These are phyloP conservation scores for Drosophila equinoxialis DNA, from an alignment of 1,140 invertebrate genomes.

Conservation along the genomic window DNA sequence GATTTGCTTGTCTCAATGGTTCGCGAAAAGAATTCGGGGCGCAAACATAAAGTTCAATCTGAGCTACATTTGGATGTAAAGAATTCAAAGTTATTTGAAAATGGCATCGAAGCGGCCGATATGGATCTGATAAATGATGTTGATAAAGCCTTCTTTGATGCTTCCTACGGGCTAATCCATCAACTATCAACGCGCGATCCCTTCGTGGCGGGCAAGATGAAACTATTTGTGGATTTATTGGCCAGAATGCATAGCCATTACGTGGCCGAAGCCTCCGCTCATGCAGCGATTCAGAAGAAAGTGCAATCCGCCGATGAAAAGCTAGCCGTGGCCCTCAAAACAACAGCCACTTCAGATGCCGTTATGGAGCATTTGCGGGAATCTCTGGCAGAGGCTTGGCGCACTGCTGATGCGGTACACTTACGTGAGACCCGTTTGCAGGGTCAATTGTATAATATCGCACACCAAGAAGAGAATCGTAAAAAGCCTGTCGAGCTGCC, in stretches of 20 bases:
- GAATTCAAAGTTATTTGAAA: not conserved
- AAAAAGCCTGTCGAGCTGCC: not conserved
- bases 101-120: constrained; percentile 35
- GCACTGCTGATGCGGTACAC: constrained; percentile 36
- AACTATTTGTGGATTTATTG: constrained; percentile 56
- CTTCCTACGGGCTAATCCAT: constrained; percentile 49
- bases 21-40: not conserved
- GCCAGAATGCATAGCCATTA: constrained; percentile 46
- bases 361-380: constrained; percentile 46
- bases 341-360: constrained; percentile 33
- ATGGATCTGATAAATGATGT: constrained; percentile 49
- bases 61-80: not conserved
- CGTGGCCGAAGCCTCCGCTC: constrained; percentile 5
- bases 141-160: constrained; percentile 39
- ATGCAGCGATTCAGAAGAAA: constrained; percentile 8
- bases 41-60: not conserved
- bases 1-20: not conserved
- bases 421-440: constrained; percentile 17
- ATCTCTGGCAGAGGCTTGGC: constrained; percentile 57
- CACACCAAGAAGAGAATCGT: not conserved
- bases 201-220: constrained; percentile 49
- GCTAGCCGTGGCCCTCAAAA: constrained; percentile 36
- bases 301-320: constrained; percentile 40
- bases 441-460: not conserved
- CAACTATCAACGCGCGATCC: not conserved